Percentiles rank a stretch among this genome's conserved stretches.
These are phyloP conservation scores for Xiphydria camelus DNA, from an alignment of 2,888 invertebrate species.

Conservation along the genomic window DNA sequence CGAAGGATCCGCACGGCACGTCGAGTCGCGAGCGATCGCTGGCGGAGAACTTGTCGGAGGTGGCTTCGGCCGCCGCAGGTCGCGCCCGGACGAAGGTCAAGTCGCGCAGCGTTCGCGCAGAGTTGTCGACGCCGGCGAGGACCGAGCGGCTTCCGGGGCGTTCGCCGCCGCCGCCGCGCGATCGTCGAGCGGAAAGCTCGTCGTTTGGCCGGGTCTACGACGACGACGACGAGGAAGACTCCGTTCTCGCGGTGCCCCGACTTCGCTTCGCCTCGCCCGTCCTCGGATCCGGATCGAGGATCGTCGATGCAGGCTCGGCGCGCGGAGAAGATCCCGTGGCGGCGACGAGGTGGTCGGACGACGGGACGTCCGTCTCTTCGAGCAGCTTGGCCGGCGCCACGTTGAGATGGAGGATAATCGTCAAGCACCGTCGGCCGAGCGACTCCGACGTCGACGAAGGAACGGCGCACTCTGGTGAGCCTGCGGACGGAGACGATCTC, in stretches of 20 bases:
- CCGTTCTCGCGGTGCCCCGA: slow-evolving; percentile 14
- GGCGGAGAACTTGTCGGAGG: slow-evolving; percentile 29
- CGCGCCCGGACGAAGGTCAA: neutral
- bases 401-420: slow-evolving; percentile 26
- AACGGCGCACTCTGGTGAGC: too few species aligned
- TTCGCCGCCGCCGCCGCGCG: too few species aligned
- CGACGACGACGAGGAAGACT: neutral
- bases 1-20: slow-evolving; percentile 25
- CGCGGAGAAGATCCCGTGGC: neutral
- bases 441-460: neutral
- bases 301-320: neutral
- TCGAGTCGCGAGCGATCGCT: slow-evolving; percentile 23
- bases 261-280: slow-evolving; percentile 11
- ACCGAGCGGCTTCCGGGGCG: too few species aligned
- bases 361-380: too few species aligned
- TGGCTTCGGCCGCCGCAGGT: slow-evolving; percentile 14
- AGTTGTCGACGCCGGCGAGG: too few species aligned
- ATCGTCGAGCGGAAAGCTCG: too few species aligned
- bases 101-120: neutral
- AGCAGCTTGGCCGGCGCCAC: slow-evolving; percentile 17
- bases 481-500: too few species aligned
- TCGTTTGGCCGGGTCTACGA: too few species aligned
- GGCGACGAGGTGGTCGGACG: neutral
- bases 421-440: slow-evolving; percentile 22
- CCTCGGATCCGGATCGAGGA: neutral